Evolutionary conservation across 2,113 vertebrate genomes (phyloP).

Genomic region (Hystrix cristata): DNA sequence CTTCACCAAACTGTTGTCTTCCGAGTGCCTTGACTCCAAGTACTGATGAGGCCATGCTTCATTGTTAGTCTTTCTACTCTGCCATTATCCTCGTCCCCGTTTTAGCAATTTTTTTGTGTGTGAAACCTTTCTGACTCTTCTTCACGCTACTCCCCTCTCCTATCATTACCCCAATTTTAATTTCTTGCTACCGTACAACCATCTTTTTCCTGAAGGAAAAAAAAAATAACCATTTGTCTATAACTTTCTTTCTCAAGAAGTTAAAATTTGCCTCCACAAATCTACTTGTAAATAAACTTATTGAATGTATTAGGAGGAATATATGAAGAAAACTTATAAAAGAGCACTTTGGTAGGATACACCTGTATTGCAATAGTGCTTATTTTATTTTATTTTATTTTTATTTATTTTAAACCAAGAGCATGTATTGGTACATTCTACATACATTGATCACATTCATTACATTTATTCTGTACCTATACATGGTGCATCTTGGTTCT

Average conservation of each 20-base stretch:
- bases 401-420: too few species aligned
- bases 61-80: too few species aligned
- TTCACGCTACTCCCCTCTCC: neutral
- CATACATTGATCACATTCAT: too few species aligned
- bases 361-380: neutral
- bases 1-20: too few species aligned
- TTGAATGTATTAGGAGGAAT: neutral
- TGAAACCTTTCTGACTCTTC: neutral
- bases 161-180: neutral
- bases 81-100: too few species aligned
- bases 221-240: neutral
- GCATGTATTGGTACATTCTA: too few species aligned
- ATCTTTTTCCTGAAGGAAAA: neutral
- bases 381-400: too few species aligned
- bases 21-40: too few species aligned
- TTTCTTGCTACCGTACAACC: neutral
- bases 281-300: neutral
- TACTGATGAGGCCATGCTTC: too few species aligned
- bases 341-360: neutral
- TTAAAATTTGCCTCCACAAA: neutral
- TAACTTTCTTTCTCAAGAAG: neutral
- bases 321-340: neutral
- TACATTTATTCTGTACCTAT: too few species aligned
- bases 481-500: too few species aligned
- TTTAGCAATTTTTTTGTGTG: neutral